These are phyloP conservation scores for Apteryx mantelli DNA, from an alignment of 2,113 vertebrate genomes.

Conservation along the genomic window DNA sequence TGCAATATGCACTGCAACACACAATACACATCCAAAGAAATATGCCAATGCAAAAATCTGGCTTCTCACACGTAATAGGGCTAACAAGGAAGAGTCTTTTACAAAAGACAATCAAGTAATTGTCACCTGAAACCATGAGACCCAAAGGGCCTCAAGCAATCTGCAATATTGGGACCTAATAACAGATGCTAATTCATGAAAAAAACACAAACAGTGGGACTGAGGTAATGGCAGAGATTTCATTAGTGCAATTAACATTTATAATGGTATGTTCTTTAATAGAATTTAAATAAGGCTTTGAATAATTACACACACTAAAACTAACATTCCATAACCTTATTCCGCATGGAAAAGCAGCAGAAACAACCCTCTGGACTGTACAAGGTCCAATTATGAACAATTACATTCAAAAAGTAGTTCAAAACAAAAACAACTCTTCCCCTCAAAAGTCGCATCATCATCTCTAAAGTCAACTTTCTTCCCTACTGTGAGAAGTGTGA, in stretches of 20 bases:
- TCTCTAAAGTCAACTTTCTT: conserved; percentile 26
- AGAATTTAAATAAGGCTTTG: conserved; percentile 84
- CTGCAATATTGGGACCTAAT: background rate
- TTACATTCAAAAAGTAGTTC: conserved; percentile 80
- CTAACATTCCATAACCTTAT: conserved; percentile 77
- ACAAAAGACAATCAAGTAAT: conserved; percentile 55
- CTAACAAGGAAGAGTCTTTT: conserved; percentile 50
- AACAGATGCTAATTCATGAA: conserved; percentile 47
- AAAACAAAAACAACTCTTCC: conserved; percentile 39
- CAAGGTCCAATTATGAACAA: conserved; percentile 63
- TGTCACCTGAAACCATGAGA: conserved; percentile 33
- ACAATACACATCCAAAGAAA: conserved; percentile 58
- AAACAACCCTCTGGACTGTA: conserved; percentile 60
- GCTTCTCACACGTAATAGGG: conserved; percentile 42
- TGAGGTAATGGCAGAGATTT: conserved; percentile 74
- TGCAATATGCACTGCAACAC: conserved; percentile 71
- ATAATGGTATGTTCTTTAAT: conserved; percentile 80
- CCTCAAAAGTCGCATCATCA: background rate
- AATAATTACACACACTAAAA: conserved; percentile 80
- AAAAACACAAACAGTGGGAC: conserved; percentile 59
- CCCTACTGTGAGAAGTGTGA: conserved; percentile 11
- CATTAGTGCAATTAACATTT: conserved; percentile 83
- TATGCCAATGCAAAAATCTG: conserved; percentile 55
- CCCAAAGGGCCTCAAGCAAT: background rate
- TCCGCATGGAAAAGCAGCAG: conserved; percentile 72